Conservation (phyloP, 1,140 invertebrate species). For the Aphaenogaster ashmeadi region DNA sequence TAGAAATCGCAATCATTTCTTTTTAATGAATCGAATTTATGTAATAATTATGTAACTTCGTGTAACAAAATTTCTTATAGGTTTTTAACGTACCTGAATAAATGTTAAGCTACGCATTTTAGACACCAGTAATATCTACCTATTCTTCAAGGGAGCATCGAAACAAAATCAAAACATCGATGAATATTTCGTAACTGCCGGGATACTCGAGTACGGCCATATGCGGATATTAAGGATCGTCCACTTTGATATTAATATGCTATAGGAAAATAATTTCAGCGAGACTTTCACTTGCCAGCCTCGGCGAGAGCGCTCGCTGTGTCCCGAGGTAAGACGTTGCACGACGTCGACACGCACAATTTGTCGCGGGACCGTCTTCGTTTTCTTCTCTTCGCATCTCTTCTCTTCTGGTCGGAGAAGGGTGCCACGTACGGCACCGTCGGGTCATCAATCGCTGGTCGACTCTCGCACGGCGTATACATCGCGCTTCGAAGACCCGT, state of each 20-base stretch:
- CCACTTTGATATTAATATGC: conserved; percentile 21
- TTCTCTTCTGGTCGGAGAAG: conserved; percentile 52
- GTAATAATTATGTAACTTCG: background rate
- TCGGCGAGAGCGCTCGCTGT: background rate
- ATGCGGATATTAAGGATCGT: background rate
- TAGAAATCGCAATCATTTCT: background rate
- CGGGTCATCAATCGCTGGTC: conserved; percentile 74
- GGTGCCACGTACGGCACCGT: conserved; percentile 39
- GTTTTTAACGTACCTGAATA: background rate
- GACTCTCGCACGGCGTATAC: conserved; percentile 47
- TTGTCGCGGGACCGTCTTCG: conserved; percentile 40
- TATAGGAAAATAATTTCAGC: background rate
- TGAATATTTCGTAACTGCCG: background rate
- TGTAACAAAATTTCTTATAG: background rate
- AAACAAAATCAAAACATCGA: background rate
- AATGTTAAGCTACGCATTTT: background rate
- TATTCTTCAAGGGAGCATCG: background rate
- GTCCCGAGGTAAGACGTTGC: conserved; percentile 15
- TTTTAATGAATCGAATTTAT: background rate
- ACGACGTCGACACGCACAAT: conserved; percentile 44
- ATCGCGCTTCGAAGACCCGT: conserved; percentile 51
- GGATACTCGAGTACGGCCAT: too few species aligned
- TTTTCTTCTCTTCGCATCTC: conserved; percentile 25
- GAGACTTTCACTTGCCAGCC: conserved; percentile 40
- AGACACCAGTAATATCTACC: background rate